phyloP scores from a whole-genome alignment of 2,888 invertebrate species.

The Athalia cordata region DNA sequence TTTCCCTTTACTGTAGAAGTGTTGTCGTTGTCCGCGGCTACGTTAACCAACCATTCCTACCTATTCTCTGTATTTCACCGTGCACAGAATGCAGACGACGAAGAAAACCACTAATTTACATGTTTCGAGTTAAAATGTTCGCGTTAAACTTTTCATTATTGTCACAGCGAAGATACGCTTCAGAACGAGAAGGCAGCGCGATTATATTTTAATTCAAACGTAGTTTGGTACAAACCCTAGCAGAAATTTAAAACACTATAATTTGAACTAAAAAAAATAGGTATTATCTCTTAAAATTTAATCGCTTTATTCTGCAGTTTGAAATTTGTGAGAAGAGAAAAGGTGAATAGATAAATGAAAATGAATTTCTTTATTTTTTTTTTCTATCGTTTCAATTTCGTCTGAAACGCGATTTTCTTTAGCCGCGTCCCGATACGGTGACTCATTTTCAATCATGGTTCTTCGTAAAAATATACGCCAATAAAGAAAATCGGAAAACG shows the following conservation, averaged over 20 bases:
- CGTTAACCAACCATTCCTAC: conserved; percentile 21
- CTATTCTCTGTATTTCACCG: not conserved
- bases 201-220: conserved; percentile 1
- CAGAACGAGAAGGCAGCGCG: not conserved
- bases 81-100: not conserved
- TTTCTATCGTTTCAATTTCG: not conserved
- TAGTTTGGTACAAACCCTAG: not conserved
- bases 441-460: conserved; percentile 31
- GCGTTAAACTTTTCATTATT: conserved; percentile 20
- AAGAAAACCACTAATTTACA: conserved; percentile 23
- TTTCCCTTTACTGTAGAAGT: conserved; percentile 43
- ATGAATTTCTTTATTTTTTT: not conserved
- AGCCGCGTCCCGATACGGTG: not conserved
- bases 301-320: too few species aligned
- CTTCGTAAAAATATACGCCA: conserved; percentile 42
- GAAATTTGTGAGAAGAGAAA: too few species aligned
- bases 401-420: not conserved
- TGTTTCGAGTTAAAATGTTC: conserved; percentile 20
- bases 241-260: not conserved
- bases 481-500: conserved; percentile 56
- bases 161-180: not conserved
- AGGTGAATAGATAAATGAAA: too few species aligned
- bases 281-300: too few species aligned
- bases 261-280: too few species aligned
- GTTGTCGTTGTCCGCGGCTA: conserved; percentile 26